A percentile compares a stretch with the other conserved stretches of the same genome.
These are phyloP conservation scores for Drosophila malerkotliana DNA, from an alignment of 1,140 invertebrate species.

Conservation along the genomic window DNA sequence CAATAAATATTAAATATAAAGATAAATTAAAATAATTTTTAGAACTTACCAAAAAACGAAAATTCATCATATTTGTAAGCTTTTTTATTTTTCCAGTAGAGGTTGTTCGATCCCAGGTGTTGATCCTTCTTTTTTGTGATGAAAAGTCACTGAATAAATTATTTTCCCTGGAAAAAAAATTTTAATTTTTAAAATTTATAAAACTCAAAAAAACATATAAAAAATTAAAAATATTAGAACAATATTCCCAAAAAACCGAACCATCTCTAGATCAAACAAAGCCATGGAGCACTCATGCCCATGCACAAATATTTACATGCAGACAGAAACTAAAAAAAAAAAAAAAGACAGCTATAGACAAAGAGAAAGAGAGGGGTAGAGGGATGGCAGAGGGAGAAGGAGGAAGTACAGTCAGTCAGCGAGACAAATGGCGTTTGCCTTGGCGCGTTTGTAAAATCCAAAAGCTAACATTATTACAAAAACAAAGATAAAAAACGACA, in stretches of 20 bases:
- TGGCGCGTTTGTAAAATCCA: conserved; percentile 58
- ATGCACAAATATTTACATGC: conserved; percentile 12
- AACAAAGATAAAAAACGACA: conserved; percentile 22
- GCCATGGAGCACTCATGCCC: conserved; percentile 9
- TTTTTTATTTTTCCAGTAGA: too few species aligned
- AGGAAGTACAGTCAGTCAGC: conserved; percentile 18
- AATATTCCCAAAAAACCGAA: not conserved
- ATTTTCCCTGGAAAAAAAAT: too few species aligned
- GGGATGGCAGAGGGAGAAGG: not conserved
- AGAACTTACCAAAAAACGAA: too few species aligned
- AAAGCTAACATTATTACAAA: conserved; percentile 74
- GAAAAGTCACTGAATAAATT: too few species aligned
- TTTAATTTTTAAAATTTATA: too few species aligned
- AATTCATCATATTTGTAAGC: too few species aligned
- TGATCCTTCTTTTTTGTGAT: too few species aligned
- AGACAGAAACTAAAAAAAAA: not conserved
- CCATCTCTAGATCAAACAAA: conserved; percentile 41
- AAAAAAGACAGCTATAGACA: not conserved
- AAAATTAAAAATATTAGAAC: not conserved
- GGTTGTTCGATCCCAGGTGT: too few species aligned
- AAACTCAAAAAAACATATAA: not conserved
- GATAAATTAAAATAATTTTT: too few species aligned
- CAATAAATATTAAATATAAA: too few species aligned
- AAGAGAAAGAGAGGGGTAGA: not conserved
- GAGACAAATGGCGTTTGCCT: conserved; percentile 60